Evolutionary conservation across 2,797 vertebrate genomes (phyloP), one percentile per base, ranked within the genome.

Genomic region (Australoheros facetus): DNA sequence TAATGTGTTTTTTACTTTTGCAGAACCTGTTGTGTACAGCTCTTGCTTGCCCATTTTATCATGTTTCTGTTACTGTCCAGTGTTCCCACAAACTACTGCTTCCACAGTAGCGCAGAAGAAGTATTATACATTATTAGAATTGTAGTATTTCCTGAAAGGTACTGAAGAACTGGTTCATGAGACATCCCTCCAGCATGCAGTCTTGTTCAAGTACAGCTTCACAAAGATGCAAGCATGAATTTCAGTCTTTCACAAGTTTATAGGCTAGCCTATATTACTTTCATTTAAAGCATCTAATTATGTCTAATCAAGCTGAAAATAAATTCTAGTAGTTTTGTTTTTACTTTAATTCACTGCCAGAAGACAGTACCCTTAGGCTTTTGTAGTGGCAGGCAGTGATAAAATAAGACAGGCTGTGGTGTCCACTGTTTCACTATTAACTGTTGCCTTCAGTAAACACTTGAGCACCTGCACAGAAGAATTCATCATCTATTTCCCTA

Each of bases 311-410:
- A 32, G 69, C 73, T 78, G 17, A 66, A n/a, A 77, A 51, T n/a
- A 30, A 79, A 77, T 73, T 34, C 30, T 83, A 45, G 3, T 60
- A 74, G 26, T 34, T 19, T 60, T 78, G 34, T 37, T 77, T 78
- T 23, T 69, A 51, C 77, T 73, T 76, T 17, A 28, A 32, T 73
- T 64, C 32, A 39, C 26, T 56, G 64, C 56, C 56, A 51, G 39
- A 73, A 59, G 55, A 77, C 57, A n/a, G 2, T 7, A 42, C 51
- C 55, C 30, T 0, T 7, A 60, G 48, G 45, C 39, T 28, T 72
- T 70, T 73, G n/a, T 48, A 26, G 9, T 64, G 45, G 48, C 26
- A 83, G 53, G 72, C 9, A 3, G 59, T 42, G 34, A 76, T 81
- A 56, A 78, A 74, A 73, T 19, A 60, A 58, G 53, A 77, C 4